Evolutionary conservation across 2,888 invertebrate species (phyloP).

Genomic region (Eupelmus urozonus): DNA sequence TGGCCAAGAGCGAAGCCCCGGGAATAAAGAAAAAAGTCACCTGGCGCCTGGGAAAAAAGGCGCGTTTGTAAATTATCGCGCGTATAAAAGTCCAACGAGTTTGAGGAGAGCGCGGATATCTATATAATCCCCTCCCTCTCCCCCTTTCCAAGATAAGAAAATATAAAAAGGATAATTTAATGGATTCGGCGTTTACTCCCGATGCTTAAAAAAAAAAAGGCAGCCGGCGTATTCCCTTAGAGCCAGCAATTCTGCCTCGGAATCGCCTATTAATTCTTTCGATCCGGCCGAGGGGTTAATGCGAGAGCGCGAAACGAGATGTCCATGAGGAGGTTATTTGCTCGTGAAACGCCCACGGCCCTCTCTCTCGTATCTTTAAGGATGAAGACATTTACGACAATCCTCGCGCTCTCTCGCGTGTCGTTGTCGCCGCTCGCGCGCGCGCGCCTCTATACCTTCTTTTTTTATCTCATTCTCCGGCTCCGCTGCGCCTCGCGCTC

Average conservation of each 20-base stretch:
- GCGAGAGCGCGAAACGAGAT: conserved; percentile 59
- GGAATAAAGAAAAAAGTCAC: conserved; percentile 62
- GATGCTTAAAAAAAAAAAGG: background rate
- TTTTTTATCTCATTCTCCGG: conserved; percentile 38
- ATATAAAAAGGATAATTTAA: conserved; percentile 47
- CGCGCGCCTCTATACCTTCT: background rate
- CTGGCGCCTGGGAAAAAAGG: conserved; percentile 66
- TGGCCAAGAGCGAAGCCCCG: conserved; percentile 25
- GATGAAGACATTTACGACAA: conserved; percentile 77
- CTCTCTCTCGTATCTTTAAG: conserved; percentile 73
- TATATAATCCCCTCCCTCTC: conserved; percentile 2
- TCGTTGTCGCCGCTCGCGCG: conserved; percentile 25
- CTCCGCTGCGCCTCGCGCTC: conserved; percentile 36
- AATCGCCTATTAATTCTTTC: conserved; percentile 47
- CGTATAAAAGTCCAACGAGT: conserved; percentile 32
- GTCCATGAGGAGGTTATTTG: conserved; percentile 65
- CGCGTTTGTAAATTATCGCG: conserved; percentile 37
- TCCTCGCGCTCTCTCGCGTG: conserved; percentile 67
- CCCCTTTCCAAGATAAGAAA: conserved; percentile 24
- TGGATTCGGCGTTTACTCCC: conserved; percentile 29
- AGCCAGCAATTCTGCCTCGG: conserved; percentile 5
- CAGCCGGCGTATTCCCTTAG: background rate
- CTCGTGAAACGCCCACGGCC: conserved; percentile 71
- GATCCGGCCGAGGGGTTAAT: conserved; percentile 27
- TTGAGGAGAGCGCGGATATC: conserved; percentile 13